phyloP scores from a whole-genome alignment of 2,113 vertebrate genomes.

The Sminthopsis crassicaudata region DNA sequence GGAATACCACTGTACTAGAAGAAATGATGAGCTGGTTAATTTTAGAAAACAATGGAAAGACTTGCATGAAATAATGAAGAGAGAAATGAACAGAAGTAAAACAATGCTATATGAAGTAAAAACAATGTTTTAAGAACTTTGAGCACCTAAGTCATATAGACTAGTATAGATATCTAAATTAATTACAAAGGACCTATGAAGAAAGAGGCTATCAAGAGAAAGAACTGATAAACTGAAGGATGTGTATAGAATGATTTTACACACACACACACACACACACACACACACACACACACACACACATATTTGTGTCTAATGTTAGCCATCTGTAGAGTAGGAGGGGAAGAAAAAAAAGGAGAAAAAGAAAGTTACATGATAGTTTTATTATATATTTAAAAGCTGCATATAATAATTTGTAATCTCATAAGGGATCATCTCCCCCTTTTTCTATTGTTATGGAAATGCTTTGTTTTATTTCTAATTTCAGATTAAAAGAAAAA shows the following conservation, averaged over 20 bases:
- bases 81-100: not conserved
- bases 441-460: not conserved
- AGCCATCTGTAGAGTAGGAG: not conserved
- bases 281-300: not conserved
- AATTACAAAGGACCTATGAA: too few relatives aligned
- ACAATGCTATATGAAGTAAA: not conserved
- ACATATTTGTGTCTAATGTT: not conserved
- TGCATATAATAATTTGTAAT: not conserved
- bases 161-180: not conserved
- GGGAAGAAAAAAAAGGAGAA: not conserved
- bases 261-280: not conserved
- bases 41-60: not conserved
- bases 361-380: not conserved
- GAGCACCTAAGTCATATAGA: not conserved
- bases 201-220: not conserved
- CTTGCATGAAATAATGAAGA: not conserved
- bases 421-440: not conserved
- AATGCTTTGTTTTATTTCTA: not conserved
- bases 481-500: slow-evolving; percentile 2
- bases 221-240: too few relatives aligned
- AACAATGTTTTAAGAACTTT: not conserved
- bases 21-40: not conserved
- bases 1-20: not conserved
- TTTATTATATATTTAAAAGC: not conserved
- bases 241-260: not conserved